Conservation (phyloP, 2,888 invertebrate genomes). For the Pristionchus mayeri region DNA sequence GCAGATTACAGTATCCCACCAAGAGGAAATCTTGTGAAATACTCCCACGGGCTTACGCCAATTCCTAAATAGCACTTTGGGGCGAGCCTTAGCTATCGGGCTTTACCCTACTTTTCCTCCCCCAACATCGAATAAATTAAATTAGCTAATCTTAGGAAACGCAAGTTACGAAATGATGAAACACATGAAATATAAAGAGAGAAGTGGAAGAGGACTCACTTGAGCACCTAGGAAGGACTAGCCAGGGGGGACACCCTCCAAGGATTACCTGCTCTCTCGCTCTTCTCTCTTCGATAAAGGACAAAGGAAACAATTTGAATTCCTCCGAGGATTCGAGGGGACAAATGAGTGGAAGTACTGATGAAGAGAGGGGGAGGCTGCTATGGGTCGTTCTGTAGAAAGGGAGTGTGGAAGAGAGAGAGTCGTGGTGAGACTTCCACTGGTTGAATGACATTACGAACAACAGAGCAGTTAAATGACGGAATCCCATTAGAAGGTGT, state of each 20-base stretch:
- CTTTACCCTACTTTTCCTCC: conserved; percentile 9
- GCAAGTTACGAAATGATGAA: neutral
- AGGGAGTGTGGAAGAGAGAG: too few relatives aligned
- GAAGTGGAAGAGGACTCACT: too few relatives aligned
- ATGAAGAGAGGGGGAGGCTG: too few relatives aligned
- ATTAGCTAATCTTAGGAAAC: conserved; percentile 42
- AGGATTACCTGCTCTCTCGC: neutral
- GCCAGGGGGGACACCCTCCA: neutral
- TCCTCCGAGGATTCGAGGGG: conserved; percentile 2
- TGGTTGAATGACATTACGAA: too few relatives aligned
- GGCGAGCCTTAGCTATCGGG: neutral
- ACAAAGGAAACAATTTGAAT: conserved; percentile 38
- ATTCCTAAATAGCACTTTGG: conserved; percentile 35
- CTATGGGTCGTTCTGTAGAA: too few relatives aligned
- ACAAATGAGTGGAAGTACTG: conserved; percentile 1
- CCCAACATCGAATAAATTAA: conserved; percentile 29
- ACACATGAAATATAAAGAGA: neutral
- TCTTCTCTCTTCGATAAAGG: neutral
- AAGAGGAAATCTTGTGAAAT: neutral
- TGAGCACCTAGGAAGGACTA: too few relatives aligned
- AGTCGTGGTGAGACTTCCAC: too few relatives aligned
- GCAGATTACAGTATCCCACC: neutral
- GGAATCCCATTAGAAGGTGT: neutral
- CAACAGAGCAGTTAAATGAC: too few relatives aligned
- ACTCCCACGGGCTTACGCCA: conserved; percentile 25